These are phyloP conservation scores for Salvelinus namaycush DNA, from an alignment of 2,113 vertebrate genomes.

Conservation along the genomic window DNA sequence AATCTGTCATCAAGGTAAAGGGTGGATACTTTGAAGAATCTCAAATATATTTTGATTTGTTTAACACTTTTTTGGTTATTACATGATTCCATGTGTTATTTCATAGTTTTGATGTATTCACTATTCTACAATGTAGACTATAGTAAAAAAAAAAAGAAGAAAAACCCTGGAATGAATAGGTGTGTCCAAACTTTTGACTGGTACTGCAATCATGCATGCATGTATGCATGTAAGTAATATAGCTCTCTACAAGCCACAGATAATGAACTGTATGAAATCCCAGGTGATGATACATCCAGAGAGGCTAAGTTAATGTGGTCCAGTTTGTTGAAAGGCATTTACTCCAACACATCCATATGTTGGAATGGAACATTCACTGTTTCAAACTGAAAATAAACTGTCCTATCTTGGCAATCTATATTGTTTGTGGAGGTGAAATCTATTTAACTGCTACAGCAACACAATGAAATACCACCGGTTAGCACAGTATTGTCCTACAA, in stretches of 20 bases:
- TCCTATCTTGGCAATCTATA: conserved; percentile 25
- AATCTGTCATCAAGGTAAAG: too few species aligned
- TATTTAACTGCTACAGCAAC: background rate
- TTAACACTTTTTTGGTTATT: too few species aligned
- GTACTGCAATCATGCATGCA: too few species aligned
- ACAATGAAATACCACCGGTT: background rate
- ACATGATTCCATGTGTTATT: too few species aligned
- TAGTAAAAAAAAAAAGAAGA: too few species aligned
- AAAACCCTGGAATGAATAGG: too few species aligned
- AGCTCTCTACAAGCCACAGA: conserved; percentile 23
- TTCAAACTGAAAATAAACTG: conserved; percentile 29
- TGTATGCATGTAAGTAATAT: too few species aligned
- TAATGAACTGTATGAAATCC: conserved; percentile 21
- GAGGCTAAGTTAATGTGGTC: conserved; percentile 27
- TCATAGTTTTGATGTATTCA: too few species aligned
- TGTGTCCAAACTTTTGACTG: too few species aligned
- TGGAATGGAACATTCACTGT: conserved; percentile 31
- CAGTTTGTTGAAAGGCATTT: conserved; percentile 58
- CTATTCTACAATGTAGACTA: too few species aligned
- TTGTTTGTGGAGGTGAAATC: background rate
- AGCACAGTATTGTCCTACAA: background rate
- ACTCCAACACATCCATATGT: conserved; percentile 49
- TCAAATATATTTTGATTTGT: too few species aligned
- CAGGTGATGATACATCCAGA: background rate
- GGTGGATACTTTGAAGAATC: too few species aligned